These are phyloP conservation scores for Scolopax rusticola DNA, from an alignment of 2,797 vertebrate species.

Conservation along the genomic window DNA sequence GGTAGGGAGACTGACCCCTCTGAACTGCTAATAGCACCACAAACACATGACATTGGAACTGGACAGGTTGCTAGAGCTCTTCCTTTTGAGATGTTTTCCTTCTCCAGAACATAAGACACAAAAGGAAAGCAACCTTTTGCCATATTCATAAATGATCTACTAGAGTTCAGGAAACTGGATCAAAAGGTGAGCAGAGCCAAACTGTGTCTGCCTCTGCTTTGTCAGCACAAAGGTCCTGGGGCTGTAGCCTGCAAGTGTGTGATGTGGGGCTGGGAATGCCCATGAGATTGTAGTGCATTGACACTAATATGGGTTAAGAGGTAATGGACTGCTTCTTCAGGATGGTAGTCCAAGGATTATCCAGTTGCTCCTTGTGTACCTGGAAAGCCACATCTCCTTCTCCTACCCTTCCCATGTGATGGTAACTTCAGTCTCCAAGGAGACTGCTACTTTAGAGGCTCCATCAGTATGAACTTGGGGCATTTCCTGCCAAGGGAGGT, in stretches of 20 bases:
- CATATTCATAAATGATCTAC: neutral
- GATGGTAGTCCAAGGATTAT: neutral
- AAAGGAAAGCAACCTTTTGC: neutral
- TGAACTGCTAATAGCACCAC: neutral
- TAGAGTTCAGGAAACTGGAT: neutral
- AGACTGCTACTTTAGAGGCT: neutral
- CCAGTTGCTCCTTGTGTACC: neutral
- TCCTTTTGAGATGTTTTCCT: neutral
- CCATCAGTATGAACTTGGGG: neutral
- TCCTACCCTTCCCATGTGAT: neutral
- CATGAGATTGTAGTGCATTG: neutral
- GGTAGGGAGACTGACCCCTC: neutral
- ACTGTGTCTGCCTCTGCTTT: neutral
- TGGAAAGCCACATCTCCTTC: neutral
- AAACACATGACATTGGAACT: neutral
- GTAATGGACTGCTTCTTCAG: neutral
- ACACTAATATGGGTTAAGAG: neutral
- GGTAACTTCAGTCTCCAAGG: neutral
- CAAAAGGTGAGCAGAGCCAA: neutral
- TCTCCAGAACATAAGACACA: neutral
- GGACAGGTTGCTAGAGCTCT: neutral
- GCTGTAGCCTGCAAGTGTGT: neutral
- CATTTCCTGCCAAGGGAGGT: neutral
- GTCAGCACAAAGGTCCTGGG: neutral
- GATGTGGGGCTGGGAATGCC: neutral